Percentiles rank a stretch among this genome's conserved stretches.
Evolutionary conservation across 2,113 vertebrate species (phyloP).

Genomic region (Nipponia nippon): DNA sequence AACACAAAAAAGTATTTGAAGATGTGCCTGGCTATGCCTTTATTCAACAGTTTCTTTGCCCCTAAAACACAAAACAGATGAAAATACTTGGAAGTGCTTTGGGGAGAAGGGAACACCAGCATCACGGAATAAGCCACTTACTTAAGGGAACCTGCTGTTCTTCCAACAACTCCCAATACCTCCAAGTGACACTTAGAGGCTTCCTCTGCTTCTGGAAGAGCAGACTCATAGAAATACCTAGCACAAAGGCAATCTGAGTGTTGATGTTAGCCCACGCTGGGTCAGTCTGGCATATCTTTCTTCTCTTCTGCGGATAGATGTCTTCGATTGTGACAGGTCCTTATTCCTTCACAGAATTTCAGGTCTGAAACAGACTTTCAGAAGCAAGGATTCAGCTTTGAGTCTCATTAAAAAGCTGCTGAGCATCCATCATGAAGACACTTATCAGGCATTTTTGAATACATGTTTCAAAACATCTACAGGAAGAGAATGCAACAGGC

Average conservation of each 20-base stretch:
- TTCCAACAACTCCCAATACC: neutral
- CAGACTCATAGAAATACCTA: neutral
- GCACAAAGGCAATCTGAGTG: neutral
- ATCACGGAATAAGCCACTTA: neutral
- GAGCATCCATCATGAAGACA: neutral
- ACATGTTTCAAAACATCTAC: neutral
- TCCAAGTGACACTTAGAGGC: neutral
- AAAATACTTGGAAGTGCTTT: neutral
- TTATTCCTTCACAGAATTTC: neutral
- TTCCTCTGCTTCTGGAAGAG: neutral
- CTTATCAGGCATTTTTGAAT: neutral
- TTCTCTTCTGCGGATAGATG: neutral
- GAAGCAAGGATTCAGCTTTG: neutral
- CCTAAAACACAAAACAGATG: neutral
- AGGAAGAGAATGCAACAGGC: neutral
- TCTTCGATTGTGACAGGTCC: neutral
- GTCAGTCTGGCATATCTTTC: neutral
- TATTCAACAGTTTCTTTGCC: neutral
- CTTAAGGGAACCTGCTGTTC: neutral
- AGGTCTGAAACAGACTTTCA: neutral
- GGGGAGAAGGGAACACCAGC: neutral
- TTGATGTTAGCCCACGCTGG: neutral
- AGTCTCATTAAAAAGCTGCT: neutral
- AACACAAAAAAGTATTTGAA: neutral
- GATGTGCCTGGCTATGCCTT: neutral